These are phyloP conservation scores for Morelia viridis DNA, from an alignment of 2,797 vertebrate species.

Conservation along the genomic window DNA sequence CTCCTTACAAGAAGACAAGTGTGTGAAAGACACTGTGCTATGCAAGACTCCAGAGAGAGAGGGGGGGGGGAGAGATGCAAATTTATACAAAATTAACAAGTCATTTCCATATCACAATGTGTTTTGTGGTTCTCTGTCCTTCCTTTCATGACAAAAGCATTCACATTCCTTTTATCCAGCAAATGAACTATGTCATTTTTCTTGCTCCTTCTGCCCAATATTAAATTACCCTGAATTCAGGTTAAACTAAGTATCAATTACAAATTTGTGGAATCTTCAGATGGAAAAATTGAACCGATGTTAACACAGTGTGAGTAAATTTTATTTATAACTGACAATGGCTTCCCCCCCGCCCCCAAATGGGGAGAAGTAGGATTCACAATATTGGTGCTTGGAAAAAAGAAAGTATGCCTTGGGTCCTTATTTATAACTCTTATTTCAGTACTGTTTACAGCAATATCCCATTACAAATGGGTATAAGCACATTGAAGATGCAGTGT, in stretches of 20 bases:
- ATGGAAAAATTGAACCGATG: background rate
- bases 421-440: background rate
- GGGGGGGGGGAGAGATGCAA: background rate
- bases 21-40: background rate
- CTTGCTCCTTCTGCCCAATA: background rate
- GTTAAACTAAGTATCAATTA: slow-evolving; percentile 14
- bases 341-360: background rate
- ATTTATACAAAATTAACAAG: background rate
- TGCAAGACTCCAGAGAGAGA: background rate
- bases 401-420: background rate
- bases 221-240: slow-evolving; percentile 14
- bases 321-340: slow-evolving; percentile 28
- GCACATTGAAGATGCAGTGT: background rate
- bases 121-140: background rate
- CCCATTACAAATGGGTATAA: background rate
- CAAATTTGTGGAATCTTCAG: slow-evolving; percentile 2
- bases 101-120: background rate
- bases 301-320: slow-evolving; percentile 19
- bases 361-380: slow-evolving; percentile 10
- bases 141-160: background rate
- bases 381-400: background rate
- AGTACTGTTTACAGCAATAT: background rate
- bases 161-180: slow-evolving; percentile 6
- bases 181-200: background rate
- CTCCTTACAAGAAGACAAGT: background rate